These are phyloP conservation scores for Rhopalosiphum maidis DNA, from an alignment of 1,140 invertebrate genomes.

Conservation along the genomic window DNA sequence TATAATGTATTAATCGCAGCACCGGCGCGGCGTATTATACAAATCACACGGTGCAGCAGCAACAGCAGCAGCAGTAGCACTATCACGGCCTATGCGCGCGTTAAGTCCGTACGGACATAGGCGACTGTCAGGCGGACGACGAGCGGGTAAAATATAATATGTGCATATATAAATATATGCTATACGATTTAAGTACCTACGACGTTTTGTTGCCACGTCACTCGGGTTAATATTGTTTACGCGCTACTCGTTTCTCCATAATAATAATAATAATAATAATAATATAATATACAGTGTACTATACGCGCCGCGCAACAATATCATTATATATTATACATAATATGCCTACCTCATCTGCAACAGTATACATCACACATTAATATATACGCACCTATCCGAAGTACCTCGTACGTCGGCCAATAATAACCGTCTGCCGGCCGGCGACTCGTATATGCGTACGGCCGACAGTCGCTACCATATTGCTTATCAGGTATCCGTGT, in stretches of 20 bases:
- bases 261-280: no score
- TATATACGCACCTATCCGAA: neutral
- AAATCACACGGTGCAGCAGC: neutral
- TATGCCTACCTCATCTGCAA: neutral
- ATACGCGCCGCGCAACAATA: neutral
- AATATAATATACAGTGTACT: no score
- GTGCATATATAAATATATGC: neutral
- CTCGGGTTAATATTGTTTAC: slow-evolving; percentile 38
- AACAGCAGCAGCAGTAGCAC: neutral
- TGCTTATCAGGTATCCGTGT: neutral
- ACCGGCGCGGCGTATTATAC: neutral
- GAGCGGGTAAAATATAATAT: neutral
- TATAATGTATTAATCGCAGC: neutral
- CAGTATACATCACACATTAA: neutral
- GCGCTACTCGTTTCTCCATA: neutral
- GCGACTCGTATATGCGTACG: neutral
- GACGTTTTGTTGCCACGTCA: slow-evolving; percentile 40
- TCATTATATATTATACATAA: neutral
- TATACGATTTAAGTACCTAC: neutral
- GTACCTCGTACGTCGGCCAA: neutral
- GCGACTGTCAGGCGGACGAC: no score
- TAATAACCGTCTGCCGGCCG: neutral
- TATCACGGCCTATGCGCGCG: neutral
- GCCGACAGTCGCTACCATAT: neutral
- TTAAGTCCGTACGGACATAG: neutral